These are phyloP conservation scores for Pogonomyrmex californicus DNA, from an alignment of 1,140 invertebrate genomes.

Conservation along the genomic window DNA sequence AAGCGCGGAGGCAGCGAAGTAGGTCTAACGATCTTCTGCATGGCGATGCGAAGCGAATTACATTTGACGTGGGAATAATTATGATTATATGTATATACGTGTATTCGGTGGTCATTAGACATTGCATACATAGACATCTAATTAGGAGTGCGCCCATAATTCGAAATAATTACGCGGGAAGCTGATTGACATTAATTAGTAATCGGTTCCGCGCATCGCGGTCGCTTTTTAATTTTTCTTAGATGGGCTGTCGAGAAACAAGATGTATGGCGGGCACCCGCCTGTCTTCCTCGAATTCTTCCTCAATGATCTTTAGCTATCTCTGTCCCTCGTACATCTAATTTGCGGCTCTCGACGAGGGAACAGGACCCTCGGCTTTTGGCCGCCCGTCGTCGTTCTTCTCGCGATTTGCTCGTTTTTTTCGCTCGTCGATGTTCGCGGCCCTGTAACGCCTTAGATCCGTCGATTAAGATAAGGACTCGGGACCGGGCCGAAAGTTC, in stretches of 20 bases:
- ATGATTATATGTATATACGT: conserved; percentile 34
- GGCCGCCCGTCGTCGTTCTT: conserved; percentile 25
- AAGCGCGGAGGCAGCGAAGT: conserved; percentile 7
- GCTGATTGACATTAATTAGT: conserved; percentile 52
- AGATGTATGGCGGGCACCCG: conserved; percentile 45
- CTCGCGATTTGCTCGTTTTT: conserved; percentile 35
- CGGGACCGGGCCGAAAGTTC: conserved; percentile 48
- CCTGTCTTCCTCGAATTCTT: conserved; percentile 28
- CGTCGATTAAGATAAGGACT: conserved; percentile 71
- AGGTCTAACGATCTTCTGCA: not conserved
- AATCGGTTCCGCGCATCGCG: conserved; percentile 25
- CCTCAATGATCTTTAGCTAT: conserved; percentile 55
- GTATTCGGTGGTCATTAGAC: not conserved
- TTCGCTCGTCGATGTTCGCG: not conserved
- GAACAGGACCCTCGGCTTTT: conserved; percentile 41
- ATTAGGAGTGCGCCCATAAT: not conserved
- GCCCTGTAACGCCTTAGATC: conserved; percentile 71
- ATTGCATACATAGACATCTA: not conserved
- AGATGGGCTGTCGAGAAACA: conserved; percentile 25
- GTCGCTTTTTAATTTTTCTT: conserved; percentile 3
- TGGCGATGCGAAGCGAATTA: conserved; percentile 36
- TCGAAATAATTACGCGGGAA: conserved; percentile 29
- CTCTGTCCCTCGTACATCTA: conserved; percentile 43
- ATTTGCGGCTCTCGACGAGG: conserved; percentile 64
- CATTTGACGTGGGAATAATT: conserved; percentile 38